These are phyloP conservation scores for Zoroaster sp. DNA, from an alignment of 53 echinoderm and acorn worm genomes.

Conservation along the genomic window DNA sequence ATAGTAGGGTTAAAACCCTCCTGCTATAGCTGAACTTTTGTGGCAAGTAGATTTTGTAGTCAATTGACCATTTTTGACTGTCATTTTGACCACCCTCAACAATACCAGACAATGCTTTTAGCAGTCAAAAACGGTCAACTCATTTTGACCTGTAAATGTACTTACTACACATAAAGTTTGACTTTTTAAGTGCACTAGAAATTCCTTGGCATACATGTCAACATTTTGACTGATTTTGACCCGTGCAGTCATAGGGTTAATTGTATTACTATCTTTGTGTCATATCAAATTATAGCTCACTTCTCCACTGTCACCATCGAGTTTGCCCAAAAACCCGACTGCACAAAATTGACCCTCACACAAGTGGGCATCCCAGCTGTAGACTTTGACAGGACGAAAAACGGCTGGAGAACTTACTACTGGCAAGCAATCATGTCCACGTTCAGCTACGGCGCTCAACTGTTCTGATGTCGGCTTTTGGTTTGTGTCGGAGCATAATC, in stretches of 20 bases:
- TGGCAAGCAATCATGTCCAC: slow-evolving; percentile 80
- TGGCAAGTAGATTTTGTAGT: too few relatives aligned
- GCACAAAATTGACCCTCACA: slow-evolving; percentile 70
- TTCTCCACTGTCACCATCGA: slow-evolving; percentile 83
- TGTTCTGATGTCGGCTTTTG: slow-evolving; percentile 69
- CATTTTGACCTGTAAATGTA: too few relatives aligned
- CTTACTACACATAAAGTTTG: too few relatives aligned
- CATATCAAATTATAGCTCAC: slow-evolving; percentile 58
- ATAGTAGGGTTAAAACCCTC: too few relatives aligned
- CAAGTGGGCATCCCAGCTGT: slow-evolving; percentile 77
- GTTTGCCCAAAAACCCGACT: slow-evolving; percentile 75
- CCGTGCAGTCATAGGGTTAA: neutral
- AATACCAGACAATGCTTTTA: too few relatives aligned
- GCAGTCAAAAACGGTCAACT: too few relatives aligned
- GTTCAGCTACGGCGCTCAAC: slow-evolving; percentile 79
- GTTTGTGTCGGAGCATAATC: neutral
- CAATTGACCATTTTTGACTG: too few relatives aligned
- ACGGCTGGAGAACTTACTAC: slow-evolving; percentile 82
- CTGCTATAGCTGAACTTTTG: too few relatives aligned
- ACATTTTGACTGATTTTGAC: too few relatives aligned
- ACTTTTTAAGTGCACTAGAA: too few relatives aligned
- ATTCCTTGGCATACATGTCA: too few relatives aligned
- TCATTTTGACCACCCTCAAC: too few relatives aligned
- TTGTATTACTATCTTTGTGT: neutral
- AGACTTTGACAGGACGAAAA: slow-evolving; percentile 83